Evolutionary conservation across 2,888 invertebrate genomes (phyloP).

Genomic region (Ophion slaviceki): DNA sequence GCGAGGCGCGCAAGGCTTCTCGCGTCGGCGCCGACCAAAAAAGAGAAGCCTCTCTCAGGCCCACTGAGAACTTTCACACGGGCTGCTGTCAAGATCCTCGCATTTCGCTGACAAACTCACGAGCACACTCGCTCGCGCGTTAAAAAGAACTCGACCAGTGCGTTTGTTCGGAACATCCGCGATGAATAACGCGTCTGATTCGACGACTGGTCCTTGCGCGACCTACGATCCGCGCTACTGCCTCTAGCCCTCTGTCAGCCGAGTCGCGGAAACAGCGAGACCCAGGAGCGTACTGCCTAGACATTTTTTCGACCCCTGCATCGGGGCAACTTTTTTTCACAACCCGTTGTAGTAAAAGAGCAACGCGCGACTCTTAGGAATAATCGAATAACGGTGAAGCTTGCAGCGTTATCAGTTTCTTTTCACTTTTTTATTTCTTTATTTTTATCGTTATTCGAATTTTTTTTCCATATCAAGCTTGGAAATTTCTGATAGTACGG

Average conservation of each 20-base stretch:
- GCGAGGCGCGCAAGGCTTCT: constrained; percentile 9
- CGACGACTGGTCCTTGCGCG: constrained; percentile 68
- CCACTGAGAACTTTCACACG: constrained; percentile 54
- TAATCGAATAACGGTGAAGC: too few species aligned
- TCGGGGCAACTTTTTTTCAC: neutral
- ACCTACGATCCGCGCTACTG: constrained; percentile 73
- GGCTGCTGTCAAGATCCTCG: constrained; percentile 17
- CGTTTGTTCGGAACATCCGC: constrained; percentile 73
- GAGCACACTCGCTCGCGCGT: neutral
- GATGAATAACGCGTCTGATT: constrained; percentile 34
- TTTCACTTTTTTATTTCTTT: too few species aligned
- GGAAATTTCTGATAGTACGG: too few species aligned
- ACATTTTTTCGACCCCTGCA: neutral
- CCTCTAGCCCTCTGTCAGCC: constrained; percentile 71
- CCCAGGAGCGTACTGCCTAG: constrained; percentile 67
- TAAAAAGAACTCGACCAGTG: constrained; percentile 70
- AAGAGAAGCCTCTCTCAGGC: constrained; percentile 12
- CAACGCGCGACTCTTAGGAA: too few species aligned
- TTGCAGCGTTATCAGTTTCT: too few species aligned
- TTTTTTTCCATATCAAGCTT: too few species aligned
- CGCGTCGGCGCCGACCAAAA: constrained; percentile 15
- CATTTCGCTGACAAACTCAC: constrained; percentile 8
- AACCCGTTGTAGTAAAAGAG: neutral
- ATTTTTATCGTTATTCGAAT: too few species aligned
- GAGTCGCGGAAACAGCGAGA: constrained; percentile 68